Percentiles rank a stretch among this genome's conserved stretches.
Conservation (phyloP, 2,888 invertebrate species). For the Xestia rhomboidea region DNA sequence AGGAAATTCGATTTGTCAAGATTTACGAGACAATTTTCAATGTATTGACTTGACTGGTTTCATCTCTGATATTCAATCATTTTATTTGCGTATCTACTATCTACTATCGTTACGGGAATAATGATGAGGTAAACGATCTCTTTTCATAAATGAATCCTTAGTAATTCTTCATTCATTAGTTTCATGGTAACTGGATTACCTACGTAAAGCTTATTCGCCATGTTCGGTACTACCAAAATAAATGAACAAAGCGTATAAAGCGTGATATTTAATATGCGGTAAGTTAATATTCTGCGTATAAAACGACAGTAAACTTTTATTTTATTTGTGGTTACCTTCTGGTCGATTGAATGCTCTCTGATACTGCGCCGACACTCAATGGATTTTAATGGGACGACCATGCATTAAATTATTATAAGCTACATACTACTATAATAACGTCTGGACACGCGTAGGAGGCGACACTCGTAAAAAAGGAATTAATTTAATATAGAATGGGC, state of each 20-base stretch:
- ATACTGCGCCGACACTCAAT: slow-evolving; percentile 80
- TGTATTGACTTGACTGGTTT: background rate
- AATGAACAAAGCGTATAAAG: slow-evolving; percentile 57
- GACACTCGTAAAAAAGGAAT: slow-evolving; percentile 76
- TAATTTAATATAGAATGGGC: slow-evolving; percentile 75
- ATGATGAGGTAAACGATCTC: background rate
- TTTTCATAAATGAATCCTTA: slow-evolving; percentile 7
- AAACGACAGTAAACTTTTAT: slow-evolving; percentile 68
- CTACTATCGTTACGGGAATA: background rate
- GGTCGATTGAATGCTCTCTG: slow-evolving; percentile 77
- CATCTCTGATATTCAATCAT: no score
- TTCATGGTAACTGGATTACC: slow-evolving; percentile 12
- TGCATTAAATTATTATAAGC: slow-evolving; percentile 78
- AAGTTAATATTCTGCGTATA: slow-evolving; percentile 71
- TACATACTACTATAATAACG: slow-evolving; percentile 73
- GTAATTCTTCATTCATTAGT: slow-evolving; percentile 15
- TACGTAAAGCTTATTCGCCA: slow-evolving; percentile 2
- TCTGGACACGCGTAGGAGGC: slow-evolving; percentile 72
- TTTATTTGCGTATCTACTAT: background rate
- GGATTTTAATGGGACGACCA: slow-evolving; percentile 82
- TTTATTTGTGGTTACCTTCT: slow-evolving; percentile 75
- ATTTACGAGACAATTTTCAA: background rate
- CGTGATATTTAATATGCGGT: slow-evolving; percentile 68
- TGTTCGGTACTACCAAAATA: slow-evolving; percentile 35
- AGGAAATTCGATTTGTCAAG: background rate